Evolutionary conservation across 2,113 vertebrate species (phyloP).

Genomic region (Danio rerio): DNA sequence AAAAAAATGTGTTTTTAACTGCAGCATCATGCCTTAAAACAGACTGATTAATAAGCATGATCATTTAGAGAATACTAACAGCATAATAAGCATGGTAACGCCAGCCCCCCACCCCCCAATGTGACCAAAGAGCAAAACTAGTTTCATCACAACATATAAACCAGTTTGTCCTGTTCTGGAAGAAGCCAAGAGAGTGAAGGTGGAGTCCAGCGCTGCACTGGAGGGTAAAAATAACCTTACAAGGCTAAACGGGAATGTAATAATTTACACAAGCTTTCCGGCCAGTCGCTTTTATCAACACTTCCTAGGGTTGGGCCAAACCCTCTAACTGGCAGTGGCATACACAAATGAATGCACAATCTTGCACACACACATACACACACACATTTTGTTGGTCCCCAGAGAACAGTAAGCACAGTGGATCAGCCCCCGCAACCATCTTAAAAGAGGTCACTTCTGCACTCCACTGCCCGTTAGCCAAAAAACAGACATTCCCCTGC

Average conservation of each 20-base stretch:
- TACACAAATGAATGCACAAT: not conserved
- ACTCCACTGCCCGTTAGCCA: conserved; percentile 1
- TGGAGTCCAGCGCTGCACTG: conserved; percentile 48
- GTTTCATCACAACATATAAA: conserved; percentile 5
- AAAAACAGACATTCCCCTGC: not conserved
- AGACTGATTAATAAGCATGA: not conserved
- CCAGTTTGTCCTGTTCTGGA: conserved; percentile 58
- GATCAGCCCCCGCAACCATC: not conserved
- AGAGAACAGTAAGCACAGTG: conserved; percentile 29
- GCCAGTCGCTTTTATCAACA: conserved; percentile 69
- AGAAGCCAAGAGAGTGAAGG: conserved; percentile 54
- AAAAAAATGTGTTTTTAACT: too few species aligned
- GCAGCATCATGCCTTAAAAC: not conserved
- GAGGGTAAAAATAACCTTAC: conserved; percentile 68
- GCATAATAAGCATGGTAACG: not conserved
- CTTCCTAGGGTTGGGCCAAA: conserved; percentile 62
- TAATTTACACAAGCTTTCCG: conserved; percentile 71
- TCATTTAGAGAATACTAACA: not conserved
- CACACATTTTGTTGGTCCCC: conserved; percentile 19
- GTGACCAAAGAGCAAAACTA: not conserved
- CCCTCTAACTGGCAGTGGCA: not conserved
- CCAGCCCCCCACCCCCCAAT: not conserved
- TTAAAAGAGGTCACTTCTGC: conserved; percentile 34
- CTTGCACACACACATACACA: not conserved
- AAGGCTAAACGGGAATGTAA: conserved; percentile 70